Evolutionary conservation across 2,797 vertebrate genomes (phyloP).

Genomic region (Urosaurus nigricauda): DNA sequence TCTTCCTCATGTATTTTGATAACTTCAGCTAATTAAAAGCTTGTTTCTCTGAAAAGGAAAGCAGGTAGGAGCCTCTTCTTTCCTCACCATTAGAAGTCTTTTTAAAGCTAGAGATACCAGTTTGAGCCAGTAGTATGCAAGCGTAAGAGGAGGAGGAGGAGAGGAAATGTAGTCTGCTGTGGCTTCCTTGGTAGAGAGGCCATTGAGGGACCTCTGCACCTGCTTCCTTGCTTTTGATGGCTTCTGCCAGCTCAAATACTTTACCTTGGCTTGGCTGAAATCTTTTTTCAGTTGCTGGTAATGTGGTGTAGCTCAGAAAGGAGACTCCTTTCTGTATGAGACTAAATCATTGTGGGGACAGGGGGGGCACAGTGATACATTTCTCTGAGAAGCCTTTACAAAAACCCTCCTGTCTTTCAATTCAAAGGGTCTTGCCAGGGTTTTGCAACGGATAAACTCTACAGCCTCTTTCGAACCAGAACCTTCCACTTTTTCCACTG

Average conservation of each 20-base stretch:
- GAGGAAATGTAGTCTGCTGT: not conserved
- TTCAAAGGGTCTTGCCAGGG: not conserved
- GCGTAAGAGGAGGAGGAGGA: no score
- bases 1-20: not conserved
- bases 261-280: not conserved
- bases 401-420: constrained; percentile 74
- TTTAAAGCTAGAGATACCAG: constrained; percentile 40
- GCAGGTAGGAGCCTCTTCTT: not conserved
- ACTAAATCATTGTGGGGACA: constrained; percentile 85
- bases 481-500: not conserved
- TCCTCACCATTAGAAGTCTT: not conserved
- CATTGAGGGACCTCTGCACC: not conserved
- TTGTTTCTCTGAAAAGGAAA: not conserved
- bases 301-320: not conserved
- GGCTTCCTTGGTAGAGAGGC: not conserved
- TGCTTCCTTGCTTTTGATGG: not conserved
- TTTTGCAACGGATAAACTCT: not conserved
- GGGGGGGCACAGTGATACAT: constrained; percentile 83
- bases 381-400: constrained; percentile 80
- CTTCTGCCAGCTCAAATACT: not conserved
- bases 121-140: not conserved
- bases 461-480: not conserved
- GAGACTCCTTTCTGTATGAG: constrained; percentile 83
- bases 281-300: not conserved
- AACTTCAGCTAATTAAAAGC: constrained; percentile 1